phyloP scores from a whole-genome alignment of 2,797 vertebrate genomes.

The Silurus aristotelis region DNA sequence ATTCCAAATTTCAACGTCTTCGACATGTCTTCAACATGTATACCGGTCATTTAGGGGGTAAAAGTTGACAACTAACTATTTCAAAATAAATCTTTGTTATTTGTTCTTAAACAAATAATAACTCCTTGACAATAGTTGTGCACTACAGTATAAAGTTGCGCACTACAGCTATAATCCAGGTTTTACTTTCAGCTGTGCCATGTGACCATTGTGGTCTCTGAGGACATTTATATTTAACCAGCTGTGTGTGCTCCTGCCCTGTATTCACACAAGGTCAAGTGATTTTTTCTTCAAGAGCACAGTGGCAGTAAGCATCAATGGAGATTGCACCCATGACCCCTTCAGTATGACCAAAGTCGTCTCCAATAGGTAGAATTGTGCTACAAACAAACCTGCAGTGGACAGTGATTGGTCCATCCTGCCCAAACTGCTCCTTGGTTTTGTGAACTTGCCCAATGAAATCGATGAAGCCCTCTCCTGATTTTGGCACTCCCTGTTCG shows the following conservation, averaged over 20 bases:
- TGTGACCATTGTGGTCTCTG: background rate
- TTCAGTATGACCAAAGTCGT: constrained; percentile 11
- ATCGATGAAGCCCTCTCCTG: constrained; percentile 96
- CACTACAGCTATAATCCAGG: constrained; percentile 10
- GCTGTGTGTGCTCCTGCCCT: constrained; percentile 6
- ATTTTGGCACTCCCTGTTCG: constrained; percentile 96
- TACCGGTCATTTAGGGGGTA: too few relatives aligned
- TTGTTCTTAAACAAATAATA: background rate
- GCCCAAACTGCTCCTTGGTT: constrained; percentile 99
- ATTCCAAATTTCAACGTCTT: too few relatives aligned
- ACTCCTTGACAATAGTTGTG: background rate
- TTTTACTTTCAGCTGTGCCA: constrained; percentile 23
- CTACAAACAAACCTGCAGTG: constrained; percentile 89
- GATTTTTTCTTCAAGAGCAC: constrained; percentile 14
- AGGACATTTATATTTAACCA: constrained; percentile 41
- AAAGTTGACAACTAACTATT: background rate
- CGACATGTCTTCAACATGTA: background rate
- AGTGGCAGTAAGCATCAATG: constrained; percentile 3
- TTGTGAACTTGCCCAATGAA: constrained; percentile 98
- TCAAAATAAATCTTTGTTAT: background rate
- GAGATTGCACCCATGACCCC: background rate
- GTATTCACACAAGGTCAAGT: constrained; percentile 19
- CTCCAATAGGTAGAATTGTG: background rate
- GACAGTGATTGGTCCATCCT: constrained; percentile 95
- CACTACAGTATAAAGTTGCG: background rate